Conservation (phyloP, 2,113 vertebrate genomes). For the Gadus chalcogrammus region DNA sequence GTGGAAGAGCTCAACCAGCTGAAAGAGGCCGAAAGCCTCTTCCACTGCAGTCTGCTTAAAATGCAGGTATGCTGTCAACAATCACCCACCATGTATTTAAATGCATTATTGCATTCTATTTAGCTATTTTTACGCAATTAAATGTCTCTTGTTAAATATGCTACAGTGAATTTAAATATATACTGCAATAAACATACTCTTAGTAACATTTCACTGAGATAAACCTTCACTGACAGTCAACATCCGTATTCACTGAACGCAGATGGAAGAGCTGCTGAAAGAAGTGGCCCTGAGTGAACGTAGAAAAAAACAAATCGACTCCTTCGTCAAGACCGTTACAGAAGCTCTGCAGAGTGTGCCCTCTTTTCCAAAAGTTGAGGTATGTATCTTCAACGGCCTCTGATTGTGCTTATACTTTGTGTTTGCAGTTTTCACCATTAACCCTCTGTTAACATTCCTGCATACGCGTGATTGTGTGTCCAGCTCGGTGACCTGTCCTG, state of each 20-base stretch:
- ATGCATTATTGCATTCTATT: too few relatives aligned
- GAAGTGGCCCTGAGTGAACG: slow-evolving; percentile 86
- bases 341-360: slow-evolving; percentile 74
- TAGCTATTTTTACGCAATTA: too few relatives aligned
- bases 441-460: background rate
- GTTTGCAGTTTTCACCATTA: background rate
- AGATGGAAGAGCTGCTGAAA: slow-evolving; percentile 93
- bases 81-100: too few relatives aligned
- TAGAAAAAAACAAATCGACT: slow-evolving; percentile 79
- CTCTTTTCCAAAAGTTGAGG: slow-evolving; percentile 72
- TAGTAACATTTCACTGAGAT: too few relatives aligned
- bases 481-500: slow-evolving; percentile 85
- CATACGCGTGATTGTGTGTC: background rate
- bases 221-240: background rate
- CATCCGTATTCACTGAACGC: slow-evolving; percentile 11
- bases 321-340: slow-evolving; percentile 79
- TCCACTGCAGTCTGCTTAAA: slow-evolving; percentile 89
- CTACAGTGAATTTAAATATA: too few relatives aligned
- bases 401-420: too few relatives aligned
- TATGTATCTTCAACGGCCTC: slow-evolving; percentile 40
- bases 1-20: slow-evolving; percentile 88
- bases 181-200: too few relatives aligned
- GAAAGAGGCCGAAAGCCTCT: slow-evolving; percentile 89
- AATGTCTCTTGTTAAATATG: too few relatives aligned
- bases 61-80: slow-evolving; percentile 77